A percentile compares a stretch with the other conserved stretches of the same genome.
phyloP scores from a whole-genome alignment of 1,140 invertebrate species.

The Ericerus pela region DNA sequence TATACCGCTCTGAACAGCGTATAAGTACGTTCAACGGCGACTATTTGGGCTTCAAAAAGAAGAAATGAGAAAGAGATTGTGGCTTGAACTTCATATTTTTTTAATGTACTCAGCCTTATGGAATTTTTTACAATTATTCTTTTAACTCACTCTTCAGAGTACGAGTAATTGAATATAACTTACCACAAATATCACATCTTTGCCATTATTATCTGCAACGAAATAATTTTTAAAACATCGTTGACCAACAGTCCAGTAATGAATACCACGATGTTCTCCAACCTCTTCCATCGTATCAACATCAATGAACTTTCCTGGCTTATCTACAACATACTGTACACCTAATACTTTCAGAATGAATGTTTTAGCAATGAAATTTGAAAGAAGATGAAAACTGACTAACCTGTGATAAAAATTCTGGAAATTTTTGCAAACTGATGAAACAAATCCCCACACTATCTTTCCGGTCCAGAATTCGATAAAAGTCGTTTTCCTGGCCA shows the following conservation, averaged over 20 bases:
- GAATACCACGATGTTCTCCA: constrained; percentile 72
- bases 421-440: constrained; percentile 67
- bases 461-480: constrained; percentile 60
- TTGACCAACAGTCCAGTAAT: constrained; percentile 87
- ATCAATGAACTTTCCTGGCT: constrained; percentile 67
- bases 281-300: constrained; percentile 58
- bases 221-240: constrained; percentile 51
- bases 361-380: neutral
- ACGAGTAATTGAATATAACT: constrained; percentile 33
- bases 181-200: constrained; percentile 58
- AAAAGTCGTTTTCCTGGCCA: constrained; percentile 52
- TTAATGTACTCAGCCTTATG: too few relatives aligned
- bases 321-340: constrained; percentile 59
- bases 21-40: too few relatives aligned
- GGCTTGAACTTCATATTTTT: too few relatives aligned
- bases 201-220: constrained; percentile 51
- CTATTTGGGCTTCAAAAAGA: too few relatives aligned
- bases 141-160: too few relatives aligned
- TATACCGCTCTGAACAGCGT: too few relatives aligned
- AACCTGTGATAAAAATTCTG: constrained; percentile 59
- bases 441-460: constrained; percentile 97
- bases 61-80: too few relatives aligned
- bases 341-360: constrained; percentile 25
- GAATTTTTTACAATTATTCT: too few relatives aligned
- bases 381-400: neutral